These are phyloP conservation scores for Chrysolina americana DNA, from an alignment of 2,888 invertebrate species.

Conservation along the genomic window DNA sequence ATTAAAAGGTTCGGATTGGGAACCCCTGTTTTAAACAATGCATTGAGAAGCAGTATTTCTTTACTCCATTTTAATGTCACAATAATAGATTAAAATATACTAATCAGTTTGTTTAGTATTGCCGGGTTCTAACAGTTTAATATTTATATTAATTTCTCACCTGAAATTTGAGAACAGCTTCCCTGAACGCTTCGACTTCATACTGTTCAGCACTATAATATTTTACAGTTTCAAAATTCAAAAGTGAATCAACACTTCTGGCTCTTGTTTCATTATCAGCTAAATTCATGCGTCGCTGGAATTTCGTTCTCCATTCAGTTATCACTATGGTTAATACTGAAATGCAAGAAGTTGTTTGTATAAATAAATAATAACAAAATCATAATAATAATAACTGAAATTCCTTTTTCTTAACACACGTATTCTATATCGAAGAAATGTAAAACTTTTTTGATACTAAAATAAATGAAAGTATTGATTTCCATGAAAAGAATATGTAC, in stretches of 20 bases:
- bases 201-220: constrained; percentile 96
- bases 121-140: constrained; percentile 19
- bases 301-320: constrained; percentile 99
- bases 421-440: too few species aligned
- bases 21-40: too few species aligned
- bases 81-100: too few species aligned
- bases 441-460: too few species aligned
- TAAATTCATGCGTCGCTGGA: constrained; percentile 92
- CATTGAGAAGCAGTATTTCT: too few species aligned
- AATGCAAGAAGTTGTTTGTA: constrained; percentile 50
- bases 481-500: too few species aligned
- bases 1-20: too few species aligned
- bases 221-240: constrained; percentile 99
- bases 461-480: too few species aligned
- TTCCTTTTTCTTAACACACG: too few species aligned
- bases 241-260: constrained; percentile 93
- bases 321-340: constrained; percentile 87
- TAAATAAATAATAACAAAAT: too few species aligned
- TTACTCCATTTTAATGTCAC: too few species aligned
- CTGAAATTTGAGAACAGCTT: constrained; percentile 90
- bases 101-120: not conserved
- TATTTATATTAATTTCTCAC: constrained; percentile 65
- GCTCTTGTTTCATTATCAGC: constrained; percentile 95
- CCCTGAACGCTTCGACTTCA: constrained; percentile 88
- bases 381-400: too few species aligned